Base-by-base conservation (phyloP, 2,888 invertebrate species). In the Diarsia rubi region DNA sequence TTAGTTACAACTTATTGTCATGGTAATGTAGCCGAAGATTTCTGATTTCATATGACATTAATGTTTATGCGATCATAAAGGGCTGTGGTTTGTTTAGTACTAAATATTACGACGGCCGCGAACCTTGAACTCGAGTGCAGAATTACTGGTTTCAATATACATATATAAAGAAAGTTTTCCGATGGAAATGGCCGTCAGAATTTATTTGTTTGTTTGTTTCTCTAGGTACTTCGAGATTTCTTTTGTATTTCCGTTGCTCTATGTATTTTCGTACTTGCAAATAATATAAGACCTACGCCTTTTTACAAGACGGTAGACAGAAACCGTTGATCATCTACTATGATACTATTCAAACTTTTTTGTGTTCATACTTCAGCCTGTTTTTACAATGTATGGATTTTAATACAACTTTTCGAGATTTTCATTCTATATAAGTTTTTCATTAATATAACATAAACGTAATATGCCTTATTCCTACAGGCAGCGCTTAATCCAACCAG, bases 1-100 rank as follows among this genome's bases (percentile, higher is more conserved):
- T 83, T 86, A 84, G 88, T 89, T 88, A 87, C 81, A 81, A 84
- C 84, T 87, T 89, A 91, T 91, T 91, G 88, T 90, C 82, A 91
- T 90, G 89, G 80, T 88, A 87, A 90, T 89, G 76, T 72, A 74
- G 72, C 64, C 31, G 73, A 82, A 75, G 73, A 85, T 78, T 76
- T 77, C 74, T 72, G 79, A 83, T 84, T 81, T 84, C 79, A 75
- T 75, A 76, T 81, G 78, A 83, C 84, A 72, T 70, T 73, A 79
- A 82, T 85, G 83, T 86, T 86, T 81, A 81, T 73, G 75, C 73
- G n/a, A 62, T 74, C 70, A 71, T 77, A 78, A 73, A 83, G 83
- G 86, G 69, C 72, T 85, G 83, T 21, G 83, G 82, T 81, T 85
- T 82, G 86, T 82, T 82, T 82, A 73, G 72, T 68, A 24, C 82